A percentile compares a stretch with the other conserved stretches of the same genome.
Evolutionary conservation across 92 coral and sea anemone species (phyloP).

Genomic region (Zoanthus sociatus): DNA sequence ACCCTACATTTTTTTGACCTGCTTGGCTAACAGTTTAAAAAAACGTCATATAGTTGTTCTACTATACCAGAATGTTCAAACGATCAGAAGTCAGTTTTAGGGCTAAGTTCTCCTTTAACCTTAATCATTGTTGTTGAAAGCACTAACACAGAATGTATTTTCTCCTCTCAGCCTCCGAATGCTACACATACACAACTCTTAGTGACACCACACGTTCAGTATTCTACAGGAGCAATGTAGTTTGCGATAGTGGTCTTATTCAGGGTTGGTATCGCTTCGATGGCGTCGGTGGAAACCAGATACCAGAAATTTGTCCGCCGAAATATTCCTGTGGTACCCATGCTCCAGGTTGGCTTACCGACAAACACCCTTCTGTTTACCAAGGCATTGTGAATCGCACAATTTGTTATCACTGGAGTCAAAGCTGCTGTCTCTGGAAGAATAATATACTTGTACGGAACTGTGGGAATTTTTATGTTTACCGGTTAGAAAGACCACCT

Average conservation of each 20-base stretch:
- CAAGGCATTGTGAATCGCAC: slow-evolving; percentile 1
- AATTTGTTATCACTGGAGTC: slow-evolving; percentile 3
- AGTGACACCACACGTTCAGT: too few relatives aligned
- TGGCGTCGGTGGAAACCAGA: slow-evolving; percentile 1
- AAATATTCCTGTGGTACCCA: neutral
- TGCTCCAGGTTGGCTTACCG: slow-evolving; percentile 22
- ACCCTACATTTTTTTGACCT: too few relatives aligned
- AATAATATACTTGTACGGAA: neutral
- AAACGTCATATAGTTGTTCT: too few relatives aligned
- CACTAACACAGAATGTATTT: too few relatives aligned
- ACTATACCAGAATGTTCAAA: too few relatives aligned
- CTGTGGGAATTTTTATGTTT: slow-evolving; percentile 29
- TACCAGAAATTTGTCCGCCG: slow-evolving; percentile 7
- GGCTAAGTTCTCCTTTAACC: too few relatives aligned
- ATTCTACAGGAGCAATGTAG: too few relatives aligned
- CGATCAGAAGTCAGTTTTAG: too few relatives aligned
- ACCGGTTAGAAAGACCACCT: neutral
- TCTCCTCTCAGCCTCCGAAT: too few relatives aligned
- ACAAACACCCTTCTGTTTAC: neutral
- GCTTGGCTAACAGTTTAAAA: too few relatives aligned
- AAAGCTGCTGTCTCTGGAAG: neutral
- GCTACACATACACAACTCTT: too few relatives aligned
- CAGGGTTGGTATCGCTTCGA: slow-evolving; percentile 18
- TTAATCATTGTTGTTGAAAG: too few relatives aligned
- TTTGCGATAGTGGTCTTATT: neutral